Conservation (phyloP, 2,888 invertebrate genomes). For the Tetropium fuscum region DNA sequence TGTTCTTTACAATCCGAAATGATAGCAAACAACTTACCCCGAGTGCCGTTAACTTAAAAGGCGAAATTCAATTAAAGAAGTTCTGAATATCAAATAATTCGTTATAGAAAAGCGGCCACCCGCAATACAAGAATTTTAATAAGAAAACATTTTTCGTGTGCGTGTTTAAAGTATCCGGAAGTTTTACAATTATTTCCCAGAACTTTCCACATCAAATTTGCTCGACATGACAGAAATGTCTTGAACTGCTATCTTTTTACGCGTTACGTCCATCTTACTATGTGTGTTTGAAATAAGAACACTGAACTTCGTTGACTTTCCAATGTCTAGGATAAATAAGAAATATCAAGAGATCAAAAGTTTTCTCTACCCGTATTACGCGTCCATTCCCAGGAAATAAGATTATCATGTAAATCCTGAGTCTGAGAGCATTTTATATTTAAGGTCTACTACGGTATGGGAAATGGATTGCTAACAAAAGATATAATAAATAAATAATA, state of each 20-base stretch:
- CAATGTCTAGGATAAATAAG: no score
- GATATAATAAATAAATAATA: no score
- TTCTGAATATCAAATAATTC: conserved; percentile 30
- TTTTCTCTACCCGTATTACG: no score
- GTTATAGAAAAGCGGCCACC: conserved; percentile 20
- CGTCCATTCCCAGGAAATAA: no score
- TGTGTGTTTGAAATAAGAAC: conserved; percentile 9
- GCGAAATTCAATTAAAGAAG: conserved; percentile 29
- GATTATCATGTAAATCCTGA: no score
- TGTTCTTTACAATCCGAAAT: no score
- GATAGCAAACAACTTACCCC: conserved; percentile 14
- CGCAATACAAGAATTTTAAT: conserved; percentile 12
- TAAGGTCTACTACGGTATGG: no score
- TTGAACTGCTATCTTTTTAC: conserved; percentile 6
- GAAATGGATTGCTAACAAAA: no score
- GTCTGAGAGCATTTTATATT: no score
- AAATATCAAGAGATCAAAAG: no score
- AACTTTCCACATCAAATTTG: conserved; percentile 16
- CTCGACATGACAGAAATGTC: conserved; percentile 13
- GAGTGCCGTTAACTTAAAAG: conserved; percentile 5
- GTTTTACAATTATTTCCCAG: conserved; percentile 15
- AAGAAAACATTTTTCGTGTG: conserved; percentile 11
- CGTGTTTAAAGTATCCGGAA: conserved; percentile 15
- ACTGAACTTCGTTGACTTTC: neutral
- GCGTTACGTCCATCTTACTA: neutral